Evolutionary conservation across 2,113 vertebrate species (phyloP).

Genomic region (Ochotona princeps): DNA sequence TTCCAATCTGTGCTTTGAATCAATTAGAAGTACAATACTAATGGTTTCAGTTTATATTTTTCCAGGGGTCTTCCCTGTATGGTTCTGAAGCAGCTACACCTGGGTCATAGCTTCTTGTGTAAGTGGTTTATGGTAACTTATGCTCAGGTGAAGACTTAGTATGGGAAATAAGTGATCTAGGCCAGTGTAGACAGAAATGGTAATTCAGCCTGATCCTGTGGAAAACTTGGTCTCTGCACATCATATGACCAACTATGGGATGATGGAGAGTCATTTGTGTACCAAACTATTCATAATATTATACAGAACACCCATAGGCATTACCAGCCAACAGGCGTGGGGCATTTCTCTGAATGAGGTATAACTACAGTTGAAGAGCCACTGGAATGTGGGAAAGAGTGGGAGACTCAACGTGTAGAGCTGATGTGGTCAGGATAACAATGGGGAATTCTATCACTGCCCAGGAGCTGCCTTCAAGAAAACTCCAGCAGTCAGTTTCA

Average conservation of each 20-base stretch:
- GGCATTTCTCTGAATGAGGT: fast-evolving
- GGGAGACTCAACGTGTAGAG: neutral
- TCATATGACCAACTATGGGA: neutral
- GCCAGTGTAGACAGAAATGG: neutral
- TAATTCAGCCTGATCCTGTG: neutral
- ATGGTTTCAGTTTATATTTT: neutral
- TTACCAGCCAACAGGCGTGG: neutral
- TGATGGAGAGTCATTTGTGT: neutral
- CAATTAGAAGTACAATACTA: neutral
- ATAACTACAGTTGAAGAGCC: neutral
- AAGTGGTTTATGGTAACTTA: neutral
- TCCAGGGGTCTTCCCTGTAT: neutral
- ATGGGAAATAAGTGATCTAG: neutral
- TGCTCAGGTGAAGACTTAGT: neutral
- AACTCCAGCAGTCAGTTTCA: neutral
- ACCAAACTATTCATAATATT: too few relatives aligned
- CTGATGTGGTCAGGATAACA: fast-evolving
- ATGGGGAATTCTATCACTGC: neutral
- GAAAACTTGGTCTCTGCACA: neutral
- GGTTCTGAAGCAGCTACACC: neutral
- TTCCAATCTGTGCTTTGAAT: neutral
- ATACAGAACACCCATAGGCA: fast-evolving
- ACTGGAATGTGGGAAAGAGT: too few relatives aligned
- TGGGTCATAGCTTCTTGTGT: neutral
- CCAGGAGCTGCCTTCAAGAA: neutral